A percentile compares a stretch with the other conserved stretches of the same genome.
These are phyloP conservation scores for Drosophila pruinosa DNA, from an alignment of 1,140 invertebrate species.

Conservation along the genomic window DNA sequence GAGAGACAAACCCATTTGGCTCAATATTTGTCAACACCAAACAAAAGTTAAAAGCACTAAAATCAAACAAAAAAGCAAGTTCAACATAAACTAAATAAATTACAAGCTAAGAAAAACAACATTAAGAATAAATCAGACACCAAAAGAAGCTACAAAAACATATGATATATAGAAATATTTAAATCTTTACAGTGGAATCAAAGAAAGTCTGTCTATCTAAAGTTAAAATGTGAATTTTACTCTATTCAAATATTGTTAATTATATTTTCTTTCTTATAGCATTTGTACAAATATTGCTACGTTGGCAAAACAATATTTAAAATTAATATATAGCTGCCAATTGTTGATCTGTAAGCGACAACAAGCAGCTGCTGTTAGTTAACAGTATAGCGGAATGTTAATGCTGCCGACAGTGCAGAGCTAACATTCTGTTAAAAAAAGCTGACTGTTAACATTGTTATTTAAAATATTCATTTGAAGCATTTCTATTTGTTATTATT, in stretches of 20 bases:
- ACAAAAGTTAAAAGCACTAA: slow-evolving; percentile 21
- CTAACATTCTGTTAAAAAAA: too few species aligned
- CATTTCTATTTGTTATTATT: too few species aligned
- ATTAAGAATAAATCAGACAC: slow-evolving; percentile 16
- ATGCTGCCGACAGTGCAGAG: too few species aligned
- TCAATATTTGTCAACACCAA: slow-evolving; percentile 54
- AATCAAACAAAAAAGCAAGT: slow-evolving; percentile 12
- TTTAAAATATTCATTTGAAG: too few species aligned
- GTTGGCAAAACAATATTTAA: too few species aligned
- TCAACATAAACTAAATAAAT: slow-evolving; percentile 29
- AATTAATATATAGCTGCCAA: too few species aligned
- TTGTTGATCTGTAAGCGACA: neutral
- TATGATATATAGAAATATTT: neutral
- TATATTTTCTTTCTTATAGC: neutral
- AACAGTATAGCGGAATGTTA: neutral
- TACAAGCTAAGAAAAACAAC: slow-evolving; percentile 1
- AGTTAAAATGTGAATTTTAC: neutral
- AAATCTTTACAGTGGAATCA: neutral
- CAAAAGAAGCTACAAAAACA: neutral
- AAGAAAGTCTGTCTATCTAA: neutral
- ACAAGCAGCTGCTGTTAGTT: neutral
- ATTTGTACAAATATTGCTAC: too few species aligned
- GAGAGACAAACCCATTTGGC: slow-evolving; percentile 42
- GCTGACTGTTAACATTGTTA: too few species aligned
- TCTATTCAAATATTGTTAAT: neutral